These are phyloP conservation scores for Myotis yumanensis DNA, from an alignment of 2,113 vertebrate species.

Conservation along the genomic window DNA sequence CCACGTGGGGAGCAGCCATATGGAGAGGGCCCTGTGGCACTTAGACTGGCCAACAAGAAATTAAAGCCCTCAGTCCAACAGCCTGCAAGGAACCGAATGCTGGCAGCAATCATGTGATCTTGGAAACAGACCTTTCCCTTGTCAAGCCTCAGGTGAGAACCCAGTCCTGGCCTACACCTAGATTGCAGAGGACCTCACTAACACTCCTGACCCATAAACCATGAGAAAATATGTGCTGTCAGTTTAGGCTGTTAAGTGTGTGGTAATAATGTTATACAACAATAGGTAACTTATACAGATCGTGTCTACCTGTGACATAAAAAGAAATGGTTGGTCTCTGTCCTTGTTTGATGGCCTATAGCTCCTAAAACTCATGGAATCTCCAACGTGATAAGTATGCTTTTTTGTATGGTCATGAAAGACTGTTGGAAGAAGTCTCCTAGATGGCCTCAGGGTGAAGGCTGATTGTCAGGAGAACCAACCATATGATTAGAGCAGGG, in stretches of 20 bases:
- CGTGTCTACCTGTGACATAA: neutral
- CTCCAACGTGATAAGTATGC: neutral
- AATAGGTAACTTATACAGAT: neutral
- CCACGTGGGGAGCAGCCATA: neutral
- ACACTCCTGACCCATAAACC: neutral
- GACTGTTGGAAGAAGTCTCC: neutral
- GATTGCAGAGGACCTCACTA: neutral
- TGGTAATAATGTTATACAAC: neutral
- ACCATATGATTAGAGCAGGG: neutral
- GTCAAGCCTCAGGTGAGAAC: neutral
- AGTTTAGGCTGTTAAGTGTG: neutral
- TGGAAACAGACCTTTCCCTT: neutral
- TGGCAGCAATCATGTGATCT: neutral
- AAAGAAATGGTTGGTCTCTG: neutral
- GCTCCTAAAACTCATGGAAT: neutral
- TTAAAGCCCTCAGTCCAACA: neutral
- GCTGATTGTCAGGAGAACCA: neutral
- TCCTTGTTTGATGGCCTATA: neutral
- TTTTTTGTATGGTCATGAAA: neutral
- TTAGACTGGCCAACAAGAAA: neutral
- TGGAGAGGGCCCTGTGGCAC: neutral
- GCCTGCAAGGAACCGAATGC: neutral
- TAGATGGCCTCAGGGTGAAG: neutral
- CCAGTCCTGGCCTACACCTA: neutral
- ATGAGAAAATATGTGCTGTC: neutral